A percentile compares a stretch with the other conserved stretches of the same genome.
Conservation (phyloP, 2,113 vertebrate genomes). For the Gadus macrocephalus region DNA sequence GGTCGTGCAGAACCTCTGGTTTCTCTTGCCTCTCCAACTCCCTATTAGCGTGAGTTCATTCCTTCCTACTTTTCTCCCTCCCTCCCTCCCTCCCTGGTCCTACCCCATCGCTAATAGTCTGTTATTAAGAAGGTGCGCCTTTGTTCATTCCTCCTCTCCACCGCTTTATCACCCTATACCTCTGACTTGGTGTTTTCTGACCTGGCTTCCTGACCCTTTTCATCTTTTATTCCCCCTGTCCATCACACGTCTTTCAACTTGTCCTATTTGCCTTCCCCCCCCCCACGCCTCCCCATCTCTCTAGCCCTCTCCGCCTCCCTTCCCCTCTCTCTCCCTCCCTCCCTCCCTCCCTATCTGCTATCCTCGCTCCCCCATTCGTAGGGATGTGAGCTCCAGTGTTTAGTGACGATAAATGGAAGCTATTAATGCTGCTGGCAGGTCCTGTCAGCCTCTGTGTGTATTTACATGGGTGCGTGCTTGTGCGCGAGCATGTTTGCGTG, state of each 20-base stretch:
- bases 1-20: constrained; percentile 50
- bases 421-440: constrained; percentile 61
- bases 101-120: no score
- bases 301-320: constrained; percentile 16
- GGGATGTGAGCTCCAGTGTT: constrained; percentile 33
- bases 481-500: constrained; percentile 15
- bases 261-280: neutral
- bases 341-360: constrained; percentile 1
- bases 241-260: constrained; percentile 22
- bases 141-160: neutral
- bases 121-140: no score
- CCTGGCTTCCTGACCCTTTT: neutral
- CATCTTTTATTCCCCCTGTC: neutral
- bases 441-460: constrained; percentile 23
- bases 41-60: constrained; percentile 38
- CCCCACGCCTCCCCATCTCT: constrained; percentile 2
- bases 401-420: constrained; percentile 61
- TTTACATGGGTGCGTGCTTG: constrained; percentile 7
- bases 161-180: neutral
- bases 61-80: constrained; percentile 7
- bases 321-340: neutral
- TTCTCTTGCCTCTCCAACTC: constrained; percentile 32
- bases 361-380: neutral
- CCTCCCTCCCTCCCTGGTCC: no score
- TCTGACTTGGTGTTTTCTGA: neutral